phyloP scores from a whole-genome alignment of 2,113 vertebrate species.

The Protomyctophum bolini region DNA sequence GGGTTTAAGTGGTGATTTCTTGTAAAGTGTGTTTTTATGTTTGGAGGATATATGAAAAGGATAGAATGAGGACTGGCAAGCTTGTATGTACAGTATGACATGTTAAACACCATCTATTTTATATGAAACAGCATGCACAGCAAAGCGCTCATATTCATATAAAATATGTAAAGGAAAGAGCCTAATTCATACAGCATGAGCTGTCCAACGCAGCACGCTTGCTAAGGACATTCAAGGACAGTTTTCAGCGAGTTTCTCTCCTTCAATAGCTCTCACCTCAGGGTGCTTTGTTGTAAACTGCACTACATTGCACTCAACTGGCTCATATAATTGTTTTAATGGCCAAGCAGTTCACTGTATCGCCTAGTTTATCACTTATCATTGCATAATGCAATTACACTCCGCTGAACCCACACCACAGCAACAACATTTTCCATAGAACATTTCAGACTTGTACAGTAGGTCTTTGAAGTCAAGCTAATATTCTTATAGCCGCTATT shows the following conservation, averaged over 20 bases:
- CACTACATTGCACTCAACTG: not conserved
- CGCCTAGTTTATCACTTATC: not conserved
- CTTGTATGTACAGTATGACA: not conserved
- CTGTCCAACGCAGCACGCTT: not conserved
- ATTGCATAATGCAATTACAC: not conserved
- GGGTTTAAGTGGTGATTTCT: constrained; percentile 5
- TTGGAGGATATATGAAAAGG: not conserved
- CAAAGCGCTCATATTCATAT: not conserved
- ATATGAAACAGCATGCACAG: constrained; percentile 8
- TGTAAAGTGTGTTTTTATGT: not conserved
- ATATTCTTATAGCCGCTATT: not conserved
- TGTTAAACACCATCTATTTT: constrained; percentile 1
- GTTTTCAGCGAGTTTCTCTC: constrained; percentile 5
- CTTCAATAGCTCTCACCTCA: constrained; percentile 18
- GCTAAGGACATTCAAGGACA: not conserved
- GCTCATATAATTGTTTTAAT: not conserved
- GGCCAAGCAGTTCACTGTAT: constrained; percentile 2
- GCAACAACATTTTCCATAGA: not conserved
- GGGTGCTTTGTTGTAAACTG: constrained; percentile 1
- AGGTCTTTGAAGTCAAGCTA: not conserved
- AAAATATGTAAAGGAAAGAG: not conserved
- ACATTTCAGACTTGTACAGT: not conserved
- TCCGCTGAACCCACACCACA: not conserved
- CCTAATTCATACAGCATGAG: constrained; percentile 2
- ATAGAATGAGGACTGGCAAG: not conserved